Evolutionary conservation across 1,140 invertebrate genomes (phyloP).

Genomic region (Gonatopus flavifemur): DNA sequence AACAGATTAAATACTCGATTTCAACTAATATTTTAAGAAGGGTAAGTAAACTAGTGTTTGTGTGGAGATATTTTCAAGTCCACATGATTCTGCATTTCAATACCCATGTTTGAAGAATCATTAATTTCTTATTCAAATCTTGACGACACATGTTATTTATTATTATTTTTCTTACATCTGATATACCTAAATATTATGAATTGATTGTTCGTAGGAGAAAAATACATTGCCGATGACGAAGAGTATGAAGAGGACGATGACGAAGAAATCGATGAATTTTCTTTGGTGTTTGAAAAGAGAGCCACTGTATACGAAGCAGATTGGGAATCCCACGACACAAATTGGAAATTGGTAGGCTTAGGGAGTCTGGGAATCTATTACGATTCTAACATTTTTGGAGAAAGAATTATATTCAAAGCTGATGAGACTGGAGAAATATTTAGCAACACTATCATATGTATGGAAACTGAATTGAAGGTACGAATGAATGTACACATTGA

Average conservation of each 20-base stretch:
- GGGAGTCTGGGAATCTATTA: constrained; percentile 59
- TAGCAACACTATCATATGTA: constrained; percentile 59
- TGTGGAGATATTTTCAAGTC: too few relatives aligned
- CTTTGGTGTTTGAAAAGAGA: constrained; percentile 52
- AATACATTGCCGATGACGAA: constrained; percentile 28
- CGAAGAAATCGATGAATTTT: constrained; percentile 47
- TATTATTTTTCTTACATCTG: too few relatives aligned
- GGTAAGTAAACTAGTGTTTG: too few relatives aligned
- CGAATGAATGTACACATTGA: constrained; percentile 3
- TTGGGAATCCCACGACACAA: constrained; percentile 15
- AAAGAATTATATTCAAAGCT: constrained; percentile 50
- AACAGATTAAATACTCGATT: too few relatives aligned
- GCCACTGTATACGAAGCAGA: constrained; percentile 32
- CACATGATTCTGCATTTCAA: too few relatives aligned
- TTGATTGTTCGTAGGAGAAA: constrained; percentile 8
- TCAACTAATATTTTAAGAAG: too few relatives aligned
- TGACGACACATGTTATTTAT: too few relatives aligned
- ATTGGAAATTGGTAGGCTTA: constrained; percentile 41
- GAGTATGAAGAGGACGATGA: constrained; percentile 38
- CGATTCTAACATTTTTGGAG: constrained; percentile 57
- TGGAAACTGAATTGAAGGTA: constrained; percentile 54
- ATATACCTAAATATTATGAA: too few relatives aligned
- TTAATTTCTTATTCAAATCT: too few relatives aligned
- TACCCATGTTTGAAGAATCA: too few relatives aligned
- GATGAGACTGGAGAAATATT: constrained; percentile 49